Evolutionary conservation across 2,888 invertebrate species (phyloP), one percentile per base, ranked within the genome.

Genomic region (Drosophila pseudotalamancana): DNA sequence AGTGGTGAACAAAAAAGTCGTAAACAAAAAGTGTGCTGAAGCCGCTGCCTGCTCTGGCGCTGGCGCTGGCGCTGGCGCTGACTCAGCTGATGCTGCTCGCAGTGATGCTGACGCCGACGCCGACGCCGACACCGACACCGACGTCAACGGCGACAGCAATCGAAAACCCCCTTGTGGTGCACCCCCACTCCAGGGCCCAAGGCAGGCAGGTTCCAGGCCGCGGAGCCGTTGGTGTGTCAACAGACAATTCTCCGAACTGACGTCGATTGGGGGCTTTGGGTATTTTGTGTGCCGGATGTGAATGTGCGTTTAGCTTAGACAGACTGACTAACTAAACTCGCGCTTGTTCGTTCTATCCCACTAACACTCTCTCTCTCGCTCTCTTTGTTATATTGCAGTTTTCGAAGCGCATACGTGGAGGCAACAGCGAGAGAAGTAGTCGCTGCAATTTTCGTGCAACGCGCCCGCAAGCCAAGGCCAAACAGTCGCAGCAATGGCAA

Each of bases 401-500:
- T 81, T 74, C 80, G 77, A 74, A 82, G 89, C 68, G 77, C 70
- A 77, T 78, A 59, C 72, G 88, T 83, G 67, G 72, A 74, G 81
- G 83, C 71, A 83, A 74, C 48, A 75, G 77, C 81, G 74, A 77
- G 68, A 69, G 77, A 50, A 83, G 87, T 55, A 75, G 73, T 56
- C 66, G 82, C 61, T 68, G 73, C 64, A 84, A 72, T 73, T 45
- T 51, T 54, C 32, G 65, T 66, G 79, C 59, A 78, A 77, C 72
- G 77, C 77, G 72, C 55, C 83, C 69, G 74, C 77, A 77, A 72
- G 72, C 75, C 75, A 85, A 86, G 83, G 69, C 74, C 69, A 72
- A 72, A 72, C 62, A 79, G 65, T 71, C 62, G 55, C 74, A 77
- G 59, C 88, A 79, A 92, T 92, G 91, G 91, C 91, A 88, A 90